Conservation (phyloP, 2,797 vertebrate genomes). For the Enteromius afrohamiltoni region DNA sequence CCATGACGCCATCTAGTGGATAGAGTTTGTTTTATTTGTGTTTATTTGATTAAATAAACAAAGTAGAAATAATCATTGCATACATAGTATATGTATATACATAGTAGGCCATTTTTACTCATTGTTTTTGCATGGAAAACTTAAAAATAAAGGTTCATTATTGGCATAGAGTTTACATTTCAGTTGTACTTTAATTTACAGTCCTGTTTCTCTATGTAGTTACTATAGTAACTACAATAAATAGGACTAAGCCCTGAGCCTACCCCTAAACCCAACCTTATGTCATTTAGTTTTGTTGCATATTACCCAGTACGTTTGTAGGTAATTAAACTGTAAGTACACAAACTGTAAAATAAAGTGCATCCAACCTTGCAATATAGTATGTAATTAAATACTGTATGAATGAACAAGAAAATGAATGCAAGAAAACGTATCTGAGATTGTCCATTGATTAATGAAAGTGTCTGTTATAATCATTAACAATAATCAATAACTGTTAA, state of each 20-base stretch:
- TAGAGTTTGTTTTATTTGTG: neutral
- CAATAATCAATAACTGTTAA: too few relatives aligned
- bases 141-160: neutral
- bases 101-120: neutral
- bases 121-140: neutral
- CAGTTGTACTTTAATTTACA: neutral
- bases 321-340: too few relatives aligned
- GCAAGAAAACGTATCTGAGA: too few relatives aligned
- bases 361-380: too few relatives aligned
- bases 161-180: too few relatives aligned
- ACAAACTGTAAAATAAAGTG: too few relatives aligned
- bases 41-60: neutral
- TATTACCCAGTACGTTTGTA: too few relatives aligned
- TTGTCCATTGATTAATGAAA: too few relatives aligned
- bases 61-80: neutral
- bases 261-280: neutral
- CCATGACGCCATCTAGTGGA: neutral
- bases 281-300: too few relatives aligned
- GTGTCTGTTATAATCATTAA: too few relatives aligned
- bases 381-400: too few relatives aligned
- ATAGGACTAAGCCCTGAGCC: neutral
- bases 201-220: neutral
- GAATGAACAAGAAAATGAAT: too few relatives aligned
- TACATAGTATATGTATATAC: neutral
- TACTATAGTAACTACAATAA: neutral